Percentiles rank a stretch among this genome's conserved stretches.
phyloP scores from a whole-genome alignment of 2,888 invertebrate genomes.

The Thalpophila matura region DNA sequence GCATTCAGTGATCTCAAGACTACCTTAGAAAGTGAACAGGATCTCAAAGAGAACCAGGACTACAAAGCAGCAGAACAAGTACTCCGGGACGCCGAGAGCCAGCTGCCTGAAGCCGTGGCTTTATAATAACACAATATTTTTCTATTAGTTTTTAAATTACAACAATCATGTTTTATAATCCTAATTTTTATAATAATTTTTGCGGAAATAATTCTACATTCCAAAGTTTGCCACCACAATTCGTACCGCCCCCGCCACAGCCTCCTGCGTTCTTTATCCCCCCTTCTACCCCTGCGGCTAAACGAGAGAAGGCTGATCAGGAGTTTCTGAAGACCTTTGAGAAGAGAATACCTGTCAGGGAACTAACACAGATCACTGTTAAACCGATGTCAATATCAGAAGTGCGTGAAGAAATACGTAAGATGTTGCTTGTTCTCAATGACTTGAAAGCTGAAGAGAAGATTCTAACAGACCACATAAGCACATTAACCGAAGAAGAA shows the following conservation, averaged over 20 bases:
- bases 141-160: conserved; percentile 69
- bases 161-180: conserved; percentile 85
- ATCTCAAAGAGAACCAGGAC: conserved; percentile 94
- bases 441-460: conserved; percentile 76
- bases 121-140: conserved; percentile 69
- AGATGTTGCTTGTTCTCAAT: conserved; percentile 67
- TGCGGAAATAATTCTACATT: conserved; percentile 80
- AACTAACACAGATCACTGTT: conserved; percentile 21
- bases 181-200: conserved; percentile 80
- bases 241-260: conserved; percentile 61
- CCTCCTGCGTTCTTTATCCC: conserved; percentile 52
- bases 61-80: conserved; percentile 93
- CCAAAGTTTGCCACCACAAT: conserved; percentile 73
- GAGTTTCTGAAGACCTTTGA: conserved; percentile 76
- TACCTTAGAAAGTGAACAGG: conserved; percentile 93
- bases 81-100: conserved; percentile 92
- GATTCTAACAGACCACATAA: conserved; percentile 82
- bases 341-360: conserved; percentile 34
- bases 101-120: conserved; percentile 84
- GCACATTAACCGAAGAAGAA: conserved; percentile 85
- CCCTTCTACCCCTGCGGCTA: conserved; percentile 20
- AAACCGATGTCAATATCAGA: conserved; percentile 68
- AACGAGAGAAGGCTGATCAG: conserved; percentile 66
- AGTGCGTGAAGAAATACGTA: conserved; percentile 68
- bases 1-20: conserved; percentile 95